Evolutionary conservation across 2,797 vertebrate species (phyloP), one percentile per base, ranked within the genome.

Genomic region (Nyctalus aviator): DNA sequence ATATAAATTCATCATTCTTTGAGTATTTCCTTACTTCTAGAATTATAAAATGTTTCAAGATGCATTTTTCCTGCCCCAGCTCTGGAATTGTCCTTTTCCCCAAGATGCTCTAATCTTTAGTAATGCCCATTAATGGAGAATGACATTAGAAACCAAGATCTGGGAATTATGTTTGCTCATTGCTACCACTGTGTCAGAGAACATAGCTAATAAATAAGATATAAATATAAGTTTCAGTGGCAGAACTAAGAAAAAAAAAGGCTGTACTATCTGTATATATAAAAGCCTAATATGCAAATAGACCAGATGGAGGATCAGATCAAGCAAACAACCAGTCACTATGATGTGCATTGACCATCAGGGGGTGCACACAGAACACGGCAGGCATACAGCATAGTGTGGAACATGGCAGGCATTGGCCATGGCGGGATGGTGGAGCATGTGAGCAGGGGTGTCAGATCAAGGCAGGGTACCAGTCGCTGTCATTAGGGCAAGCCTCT

Each of bases 161-260:
- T 85, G 12, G 41, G 57, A 21, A 81, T 68, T 57, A 17, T 30
- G 79, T 75, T 81, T 72, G n/a, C 62, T 77, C 57, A 75, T 5
- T 69, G 78, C 44, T 72, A 78, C 23, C 17, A 6, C 7, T 75
- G 9, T 44, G 32, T 81, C 41, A 85, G 21, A 66, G 59, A 66
- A 66, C 66, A 84, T 66, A 88, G 12, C 35, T 53, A 77, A 88
- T 46, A 62, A 90, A 68, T 57, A 72, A 90, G 53, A 82, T 27
- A 66, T 6, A 68, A 77, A 62, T 5, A 62, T n/a, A 76, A 76
- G 69, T 94, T 35, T 83, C 77, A 77, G 44, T 15, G 20, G n/a
- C 68, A 79, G 44, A 88, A 57, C 53, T 66, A 84, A 89, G 66
- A 81, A 69, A 32, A 84, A 11, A 68, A 75, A 81, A 35, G 71